Evolutionary conservation across 64 coral and sea anemone genomes (phyloP).

Genomic region (Platygyra sinensis): DNA sequence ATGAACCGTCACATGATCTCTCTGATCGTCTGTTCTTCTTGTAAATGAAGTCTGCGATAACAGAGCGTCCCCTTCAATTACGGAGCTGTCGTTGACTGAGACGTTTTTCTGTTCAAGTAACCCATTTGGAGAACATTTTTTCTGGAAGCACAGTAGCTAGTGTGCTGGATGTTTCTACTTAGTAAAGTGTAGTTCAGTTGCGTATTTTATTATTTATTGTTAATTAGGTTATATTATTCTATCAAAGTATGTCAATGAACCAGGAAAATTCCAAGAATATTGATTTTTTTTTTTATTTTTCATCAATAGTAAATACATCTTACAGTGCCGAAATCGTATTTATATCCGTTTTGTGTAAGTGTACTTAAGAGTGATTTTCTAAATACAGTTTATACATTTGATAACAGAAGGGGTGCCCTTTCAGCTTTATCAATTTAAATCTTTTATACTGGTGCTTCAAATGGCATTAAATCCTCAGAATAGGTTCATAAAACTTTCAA

Average conservation of each 20-base stretch:
- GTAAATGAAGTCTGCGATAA: slow-evolving; percentile 16
- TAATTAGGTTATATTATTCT: slow-evolving; percentile 3
- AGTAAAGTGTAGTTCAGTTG: background rate
- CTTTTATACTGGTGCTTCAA: too few relatives aligned
- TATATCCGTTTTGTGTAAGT: background rate
- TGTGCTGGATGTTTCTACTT: background rate
- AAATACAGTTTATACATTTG: background rate
- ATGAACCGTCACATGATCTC: slow-evolving; percentile 76
- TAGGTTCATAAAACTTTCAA: too few relatives aligned
- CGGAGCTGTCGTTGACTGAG: background rate
- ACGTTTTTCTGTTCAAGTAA: background rate
- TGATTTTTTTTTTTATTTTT: slow-evolving; percentile 2
- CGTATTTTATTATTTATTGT: background rate
- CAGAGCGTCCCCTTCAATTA: background rate
- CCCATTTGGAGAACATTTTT: too few relatives aligned
- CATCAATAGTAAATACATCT: background rate
- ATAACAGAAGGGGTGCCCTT: background rate
- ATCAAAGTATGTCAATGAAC: background rate
- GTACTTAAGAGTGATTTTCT: background rate
- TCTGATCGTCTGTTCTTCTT: slow-evolving; percentile 92
- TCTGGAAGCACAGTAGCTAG: background rate
- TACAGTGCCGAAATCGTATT: background rate
- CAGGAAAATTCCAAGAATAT: background rate
- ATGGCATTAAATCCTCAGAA: too few relatives aligned
- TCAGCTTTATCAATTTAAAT: too few relatives aligned